Evolutionary conservation across 2,797 vertebrate genomes (phyloP).

Genomic region (Sebastes hopkinsi): DNA sequence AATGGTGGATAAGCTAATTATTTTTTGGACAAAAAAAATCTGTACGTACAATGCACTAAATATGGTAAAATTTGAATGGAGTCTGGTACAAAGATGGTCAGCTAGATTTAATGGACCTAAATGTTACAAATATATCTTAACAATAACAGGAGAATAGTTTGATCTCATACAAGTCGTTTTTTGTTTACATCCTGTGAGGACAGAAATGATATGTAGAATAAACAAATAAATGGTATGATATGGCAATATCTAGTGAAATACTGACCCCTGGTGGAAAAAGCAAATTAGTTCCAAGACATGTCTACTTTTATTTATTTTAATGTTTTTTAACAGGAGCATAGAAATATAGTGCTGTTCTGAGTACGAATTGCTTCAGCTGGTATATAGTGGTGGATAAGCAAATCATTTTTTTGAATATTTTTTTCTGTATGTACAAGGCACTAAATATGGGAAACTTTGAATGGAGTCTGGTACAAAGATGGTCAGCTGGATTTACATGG

Average conservation of each 20-base stretch:
- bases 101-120: background rate
- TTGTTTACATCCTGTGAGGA: background rate
- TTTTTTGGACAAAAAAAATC: no score
- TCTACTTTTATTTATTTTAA: background rate
- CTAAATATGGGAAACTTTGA: background rate
- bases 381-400: background rate
- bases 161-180: background rate
- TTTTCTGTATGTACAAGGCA: background rate
- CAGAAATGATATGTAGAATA: background rate
- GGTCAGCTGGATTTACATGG: background rate
- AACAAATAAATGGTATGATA: background rate
- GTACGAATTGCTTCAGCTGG: background rate
- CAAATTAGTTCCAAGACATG: background rate
- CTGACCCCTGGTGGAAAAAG: slow-evolving; percentile 39
- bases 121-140: background rate
- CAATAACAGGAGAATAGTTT: background rate
- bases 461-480: background rate
- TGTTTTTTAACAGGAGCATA: background rate
- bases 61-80: background rate
- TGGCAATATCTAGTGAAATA: background rate
- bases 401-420: accelerated
- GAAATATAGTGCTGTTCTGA: background rate
- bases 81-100: background rate
- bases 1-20: background rate
- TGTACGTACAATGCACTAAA: background rate